A percentile compares a stretch with the other conserved stretches of the same genome.
phyloP scores from a whole-genome alignment of 2,797 vertebrate genomes.

The Pangasius mekongensis region DNA sequence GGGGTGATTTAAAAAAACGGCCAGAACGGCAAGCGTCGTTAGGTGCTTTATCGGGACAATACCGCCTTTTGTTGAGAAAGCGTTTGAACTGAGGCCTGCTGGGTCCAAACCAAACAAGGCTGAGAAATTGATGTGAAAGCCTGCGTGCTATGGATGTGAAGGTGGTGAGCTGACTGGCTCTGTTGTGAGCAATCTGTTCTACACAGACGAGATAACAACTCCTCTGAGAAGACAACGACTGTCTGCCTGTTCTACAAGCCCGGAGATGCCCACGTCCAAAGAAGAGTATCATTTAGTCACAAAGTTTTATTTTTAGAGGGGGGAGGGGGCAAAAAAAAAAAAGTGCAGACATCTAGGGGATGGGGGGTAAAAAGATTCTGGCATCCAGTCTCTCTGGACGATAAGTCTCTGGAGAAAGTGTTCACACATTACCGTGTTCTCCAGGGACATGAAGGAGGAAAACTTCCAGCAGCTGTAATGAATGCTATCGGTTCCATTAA shows the following conservation, averaged over 20 bases:
- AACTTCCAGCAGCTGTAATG: constrained; percentile 77
- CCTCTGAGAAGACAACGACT: neutral
- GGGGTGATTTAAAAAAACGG: constrained; percentile 11
- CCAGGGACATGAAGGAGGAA: constrained; percentile 48
- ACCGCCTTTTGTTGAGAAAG: constrained; percentile 28
- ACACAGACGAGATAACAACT: neutral
- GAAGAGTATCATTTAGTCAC: neutral
- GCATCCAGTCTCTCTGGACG: constrained; percentile 20
- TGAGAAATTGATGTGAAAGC: constrained; percentile 34
- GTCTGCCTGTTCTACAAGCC: constrained; percentile 23
- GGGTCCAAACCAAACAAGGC: constrained; percentile 28
- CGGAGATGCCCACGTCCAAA: constrained; percentile 11
- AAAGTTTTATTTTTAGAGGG: neutral
- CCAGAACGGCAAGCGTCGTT: neutral
- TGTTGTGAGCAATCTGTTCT: neutral
- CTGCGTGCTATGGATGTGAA: neutral
- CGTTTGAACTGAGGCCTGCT: constrained; percentile 12
- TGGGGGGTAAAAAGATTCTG: constrained; percentile 24
- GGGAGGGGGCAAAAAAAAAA: neutral
- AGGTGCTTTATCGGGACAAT: constrained; percentile 17
- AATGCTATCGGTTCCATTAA: constrained; percentile 82
- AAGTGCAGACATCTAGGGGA: neutral
- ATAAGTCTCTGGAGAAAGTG: constrained; percentile 44
- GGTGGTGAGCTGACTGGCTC: constrained; percentile 25
- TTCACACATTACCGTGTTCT: constrained; percentile 56